Percentiles rank a stretch among this genome's conserved stretches.
phyloP scores from a whole-genome alignment of 1,140 invertebrate species.

The Bombus impatiens region DNA sequence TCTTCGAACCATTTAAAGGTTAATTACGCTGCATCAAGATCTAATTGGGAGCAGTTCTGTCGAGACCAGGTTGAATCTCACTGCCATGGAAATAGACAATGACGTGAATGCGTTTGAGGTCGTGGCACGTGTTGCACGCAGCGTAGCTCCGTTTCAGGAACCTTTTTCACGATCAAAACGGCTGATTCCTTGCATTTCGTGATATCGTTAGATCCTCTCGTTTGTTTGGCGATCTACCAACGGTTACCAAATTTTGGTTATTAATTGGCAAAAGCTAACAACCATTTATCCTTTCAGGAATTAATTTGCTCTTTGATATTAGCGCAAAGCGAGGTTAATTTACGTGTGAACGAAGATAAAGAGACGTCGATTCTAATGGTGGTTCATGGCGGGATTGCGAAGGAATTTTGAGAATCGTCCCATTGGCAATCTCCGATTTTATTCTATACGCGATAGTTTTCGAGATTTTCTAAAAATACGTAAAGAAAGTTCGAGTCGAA shows the following conservation, averaged over 20 bases:
- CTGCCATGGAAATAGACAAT: slow-evolving; percentile 11
- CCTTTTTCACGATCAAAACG: slow-evolving; percentile 15
- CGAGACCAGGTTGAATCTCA: background rate
- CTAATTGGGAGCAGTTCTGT: slow-evolving; percentile 21
- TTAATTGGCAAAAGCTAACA: background rate
- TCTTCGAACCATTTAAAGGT: slow-evolving; percentile 16
- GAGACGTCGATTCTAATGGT: background rate
- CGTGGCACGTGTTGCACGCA: background rate
- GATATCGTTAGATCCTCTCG: background rate
- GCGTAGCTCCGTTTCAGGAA: slow-evolving; percentile 9
- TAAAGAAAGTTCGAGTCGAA: no score
- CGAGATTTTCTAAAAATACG: no score
- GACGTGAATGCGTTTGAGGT: slow-evolving; percentile 1
- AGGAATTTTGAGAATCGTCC: no score
- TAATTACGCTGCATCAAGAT: slow-evolving; percentile 11
- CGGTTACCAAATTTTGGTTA: background rate
- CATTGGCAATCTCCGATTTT: no score
- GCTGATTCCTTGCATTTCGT: background rate
- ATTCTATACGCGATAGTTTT: no score
- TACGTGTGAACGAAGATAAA: background rate
- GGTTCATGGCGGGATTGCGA: no score
- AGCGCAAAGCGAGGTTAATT: background rate
- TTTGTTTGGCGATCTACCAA: background rate
- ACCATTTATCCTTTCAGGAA: background rate
- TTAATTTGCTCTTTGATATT: background rate